Conservation (phyloP, 2,113 vertebrate species). For the Cepphus grylle region DNA sequence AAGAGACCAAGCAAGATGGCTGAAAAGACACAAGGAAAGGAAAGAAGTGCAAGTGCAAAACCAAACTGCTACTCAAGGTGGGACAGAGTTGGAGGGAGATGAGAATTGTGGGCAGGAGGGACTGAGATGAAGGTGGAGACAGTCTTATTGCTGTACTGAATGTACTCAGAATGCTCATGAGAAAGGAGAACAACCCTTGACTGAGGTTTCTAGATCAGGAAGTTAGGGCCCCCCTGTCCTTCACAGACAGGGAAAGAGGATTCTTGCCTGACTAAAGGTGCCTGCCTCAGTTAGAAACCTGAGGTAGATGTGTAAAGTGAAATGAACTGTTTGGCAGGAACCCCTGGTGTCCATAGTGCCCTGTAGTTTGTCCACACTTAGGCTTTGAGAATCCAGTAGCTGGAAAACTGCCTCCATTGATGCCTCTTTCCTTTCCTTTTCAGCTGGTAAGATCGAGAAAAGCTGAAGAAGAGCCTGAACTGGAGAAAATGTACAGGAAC, state of each 20-base stretch:
- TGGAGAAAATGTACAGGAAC: background rate
- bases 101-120: background rate
- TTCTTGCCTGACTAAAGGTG: background rate
- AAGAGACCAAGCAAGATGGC: background rate
- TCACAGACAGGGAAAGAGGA: background rate
- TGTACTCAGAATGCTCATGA: background rate
- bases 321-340: background rate
- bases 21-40: background rate
- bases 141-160: background rate
- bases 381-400: background rate
- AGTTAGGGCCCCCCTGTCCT: background rate
- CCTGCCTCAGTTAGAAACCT: background rate
- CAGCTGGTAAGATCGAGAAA: background rate
- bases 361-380: background rate
- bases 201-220: background rate
- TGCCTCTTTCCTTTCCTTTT: background rate
- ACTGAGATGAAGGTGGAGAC: background rate
- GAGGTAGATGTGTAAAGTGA: background rate
- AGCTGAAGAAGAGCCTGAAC: background rate
- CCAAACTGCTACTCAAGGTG: background rate
- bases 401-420: background rate
- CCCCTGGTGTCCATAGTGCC: background rate
- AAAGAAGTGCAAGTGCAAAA: background rate
- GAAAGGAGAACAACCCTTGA: background rate
- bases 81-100: background rate